These are phyloP conservation scores for Guaruba guarouba DNA, from an alignment of 2,113 vertebrate species.

Conservation along the genomic window DNA sequence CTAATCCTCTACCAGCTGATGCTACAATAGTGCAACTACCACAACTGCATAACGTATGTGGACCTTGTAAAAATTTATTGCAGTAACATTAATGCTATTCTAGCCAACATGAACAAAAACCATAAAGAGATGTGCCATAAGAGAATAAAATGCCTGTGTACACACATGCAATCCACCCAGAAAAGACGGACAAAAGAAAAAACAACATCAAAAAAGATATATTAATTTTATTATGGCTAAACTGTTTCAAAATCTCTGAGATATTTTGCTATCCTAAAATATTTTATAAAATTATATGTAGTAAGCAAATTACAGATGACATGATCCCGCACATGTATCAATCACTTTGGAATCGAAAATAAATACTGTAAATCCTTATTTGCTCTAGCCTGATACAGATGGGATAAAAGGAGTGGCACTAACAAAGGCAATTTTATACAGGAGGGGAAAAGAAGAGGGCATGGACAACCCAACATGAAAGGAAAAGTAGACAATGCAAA, in stretches of 20 bases:
- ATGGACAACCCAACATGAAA: neutral
- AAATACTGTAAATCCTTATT: neutral
- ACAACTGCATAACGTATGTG: neutral
- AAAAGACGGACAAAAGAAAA: neutral
- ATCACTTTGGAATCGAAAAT: neutral
- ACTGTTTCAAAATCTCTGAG: neutral
- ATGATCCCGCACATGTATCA: neutral
- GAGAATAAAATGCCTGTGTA: neutral
- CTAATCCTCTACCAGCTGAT: neutral
- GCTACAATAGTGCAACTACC: neutral
- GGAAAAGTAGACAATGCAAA: neutral
- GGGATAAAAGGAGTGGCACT: neutral
- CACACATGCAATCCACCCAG: neutral
- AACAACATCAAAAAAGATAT: accelerated
- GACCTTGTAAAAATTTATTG: neutral
- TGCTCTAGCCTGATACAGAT: neutral
- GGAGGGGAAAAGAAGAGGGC: neutral
- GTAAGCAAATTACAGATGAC: neutral
- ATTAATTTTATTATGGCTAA: neutral
- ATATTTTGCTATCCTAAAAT: neutral
- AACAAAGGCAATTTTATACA: neutral
- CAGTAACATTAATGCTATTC: neutral
- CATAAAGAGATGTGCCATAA: neutral
- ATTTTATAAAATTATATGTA: neutral
- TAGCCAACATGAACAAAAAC: neutral